Conservation (phyloP, 2,113 vertebrate species). For the Burhinus oedicnemus region DNA sequence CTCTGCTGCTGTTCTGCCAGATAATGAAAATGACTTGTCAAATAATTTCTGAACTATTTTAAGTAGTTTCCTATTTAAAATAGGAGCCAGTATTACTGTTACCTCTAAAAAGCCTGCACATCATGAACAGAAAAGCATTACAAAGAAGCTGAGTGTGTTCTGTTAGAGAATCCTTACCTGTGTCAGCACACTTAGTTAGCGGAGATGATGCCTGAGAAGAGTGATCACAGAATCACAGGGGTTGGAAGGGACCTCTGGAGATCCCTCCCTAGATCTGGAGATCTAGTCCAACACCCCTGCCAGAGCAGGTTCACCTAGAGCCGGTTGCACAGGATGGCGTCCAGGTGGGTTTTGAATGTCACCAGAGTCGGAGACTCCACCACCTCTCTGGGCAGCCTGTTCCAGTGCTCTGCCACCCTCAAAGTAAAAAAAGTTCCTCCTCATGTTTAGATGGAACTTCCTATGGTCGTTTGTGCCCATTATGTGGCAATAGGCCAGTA, state of each 20-base stretch:
- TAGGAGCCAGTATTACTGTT: not conserved
- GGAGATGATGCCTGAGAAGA: not conserved
- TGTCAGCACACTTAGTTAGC: not conserved
- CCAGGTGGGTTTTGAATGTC: no score
- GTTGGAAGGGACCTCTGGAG: no score
- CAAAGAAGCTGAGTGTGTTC: not conserved
- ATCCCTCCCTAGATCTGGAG: no score
- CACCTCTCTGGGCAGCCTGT: no score
- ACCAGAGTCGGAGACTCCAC: no score
- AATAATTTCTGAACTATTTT: not conserved
- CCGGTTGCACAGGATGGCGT: no score
- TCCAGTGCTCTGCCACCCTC: no score
- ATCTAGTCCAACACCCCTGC: no score
- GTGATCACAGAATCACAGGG: no score
- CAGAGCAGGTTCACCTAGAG: no score
- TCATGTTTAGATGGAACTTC: no score
- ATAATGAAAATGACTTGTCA: not conserved
- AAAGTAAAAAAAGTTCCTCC: no score
- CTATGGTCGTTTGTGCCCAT: not conserved
- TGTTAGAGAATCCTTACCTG: not conserved
- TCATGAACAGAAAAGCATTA: not conserved
- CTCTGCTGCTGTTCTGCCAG: not conserved
- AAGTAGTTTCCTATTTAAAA: not conserved
- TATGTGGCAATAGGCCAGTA: not conserved
- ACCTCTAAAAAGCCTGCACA: not conserved